Evolutionary conservation across 2,113 vertebrate species (phyloP), one percentile per base, ranked within the genome.

Genomic region (Daphoenositta chrysoptera): DNA sequence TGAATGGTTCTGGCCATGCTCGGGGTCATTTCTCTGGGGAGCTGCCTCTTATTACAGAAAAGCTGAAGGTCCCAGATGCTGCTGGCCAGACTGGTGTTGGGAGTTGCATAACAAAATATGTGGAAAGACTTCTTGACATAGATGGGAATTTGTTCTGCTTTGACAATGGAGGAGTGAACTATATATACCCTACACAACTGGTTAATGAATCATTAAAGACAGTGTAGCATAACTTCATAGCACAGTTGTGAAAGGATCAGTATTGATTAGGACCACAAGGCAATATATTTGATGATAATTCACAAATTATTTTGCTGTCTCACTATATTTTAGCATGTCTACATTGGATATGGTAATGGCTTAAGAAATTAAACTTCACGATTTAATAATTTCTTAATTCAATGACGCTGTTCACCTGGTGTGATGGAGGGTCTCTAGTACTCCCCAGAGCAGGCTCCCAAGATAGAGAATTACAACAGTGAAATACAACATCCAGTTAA

Each of bases 401-500:
- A 54, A 14, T 75, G 39, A 72, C 44, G 27, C 11, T 57, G 3
- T 73, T 93, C 0, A 0, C 31, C 19, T 35, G 7, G 28, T 31
- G 39, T 26, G 28, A 22, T 31, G 26, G 33, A 51, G 15, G 4
- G 5, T 82, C 20, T 79, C 18, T 16, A 15, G 9, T 60, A 20
- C 16, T 39, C 16, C 18, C 14, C 12, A 4, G 15, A 16, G 47
- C 20, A 58, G 35, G 39, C 35, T 95, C 17, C 40, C 2, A 6
- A 48, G 26, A 7, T 21, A 17, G 30, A 57, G 31, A 31, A 45
- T 53, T 22, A 16, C 0, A 4, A 4, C 4, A 39, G 11, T 1
- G 2, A 15, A 15, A 8, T 33, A 11, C 13, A 26, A 16, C 56
- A 58, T 58, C 24, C 22, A 35, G 31, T 33, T 31, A 56, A 13